Base-by-base conservation (phyloP, 2,888 invertebrate species). In the Drosophila diplacantha region DNA sequence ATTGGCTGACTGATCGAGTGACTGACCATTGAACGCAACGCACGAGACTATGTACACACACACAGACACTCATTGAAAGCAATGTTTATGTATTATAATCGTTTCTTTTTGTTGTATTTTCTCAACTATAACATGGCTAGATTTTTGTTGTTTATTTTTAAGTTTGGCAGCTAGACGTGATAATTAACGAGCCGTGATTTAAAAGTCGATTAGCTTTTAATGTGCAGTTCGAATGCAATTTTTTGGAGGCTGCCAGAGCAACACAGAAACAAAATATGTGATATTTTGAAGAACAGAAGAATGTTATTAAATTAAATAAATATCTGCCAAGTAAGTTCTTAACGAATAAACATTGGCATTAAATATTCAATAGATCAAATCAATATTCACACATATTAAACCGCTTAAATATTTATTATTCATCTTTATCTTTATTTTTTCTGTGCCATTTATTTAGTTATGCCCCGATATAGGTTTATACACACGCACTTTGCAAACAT, bases 111-210 rank as follows among this genome's bases (percentile, higher is more conserved):
- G 22, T 24, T 55, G 37, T 31, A 18, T 49, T 49, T 56, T 37
- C 26, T 20, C 44, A 41, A 7, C 58, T 31, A 16, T 29, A 58
- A 35, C 44, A n/a, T 29, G 18, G 12, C 9, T 24, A 9, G 8
- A 41, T 26, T 53, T 65, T 60, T 55, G 11, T 43, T 71, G 37
- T 61, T 55, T 54, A 60, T 43, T 71, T 60, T 69, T 31, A 31
- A 32, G 55, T 65, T 69, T 62, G 60, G 69, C 67, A 66, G 55
- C 41, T 55, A 81, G 81, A 81, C 81, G 83, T 78, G 78, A 83
- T 77, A 83, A 77, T 80, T 84, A 81, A 84, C 83, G 66, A 81
- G 78, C 70, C 63, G 77, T 69, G 67, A 67, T 63, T 73, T 79
- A 60, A 75, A 68, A 70, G 20, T 68, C 77, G 59, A 76, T 71